These are phyloP conservation scores for Champsocephalus esox DNA, from an alignment of 2,797 vertebrate species.

Conservation along the genomic window DNA sequence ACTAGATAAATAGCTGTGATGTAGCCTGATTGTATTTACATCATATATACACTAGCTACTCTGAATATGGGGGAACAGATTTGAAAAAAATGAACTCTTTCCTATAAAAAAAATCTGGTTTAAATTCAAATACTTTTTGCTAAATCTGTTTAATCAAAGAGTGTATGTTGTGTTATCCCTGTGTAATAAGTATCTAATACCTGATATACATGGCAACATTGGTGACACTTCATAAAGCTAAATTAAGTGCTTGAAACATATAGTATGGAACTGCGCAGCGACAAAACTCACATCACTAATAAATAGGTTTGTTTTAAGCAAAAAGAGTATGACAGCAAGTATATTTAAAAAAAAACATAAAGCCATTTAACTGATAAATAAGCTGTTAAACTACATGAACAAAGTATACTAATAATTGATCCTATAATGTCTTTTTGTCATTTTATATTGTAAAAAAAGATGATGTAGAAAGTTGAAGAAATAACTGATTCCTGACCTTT, in stretches of 20 bases:
- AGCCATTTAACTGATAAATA: not conserved
- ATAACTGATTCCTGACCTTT: not conserved
- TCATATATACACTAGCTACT: conserved; percentile 62
- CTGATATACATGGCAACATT: conserved; percentile 72
- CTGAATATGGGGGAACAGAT: conserved; percentile 43
- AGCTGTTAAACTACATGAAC: not conserved
- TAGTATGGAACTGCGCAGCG: conserved; percentile 27
- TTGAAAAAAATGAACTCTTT: conserved; percentile 43
- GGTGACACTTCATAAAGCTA: conserved; percentile 37
- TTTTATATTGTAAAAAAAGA: not conserved
- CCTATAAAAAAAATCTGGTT: conserved; percentile 35
- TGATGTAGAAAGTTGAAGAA: conserved; percentile 5
- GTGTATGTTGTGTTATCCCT: conserved; percentile 63
- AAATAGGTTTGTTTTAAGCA: conserved; percentile 47
- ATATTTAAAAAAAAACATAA: no score
- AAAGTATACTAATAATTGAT: not conserved
- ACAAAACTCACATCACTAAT: conserved; percentile 28
- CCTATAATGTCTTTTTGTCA: not conserved
- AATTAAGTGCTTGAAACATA: conserved; percentile 45
- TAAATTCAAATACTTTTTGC: conserved; percentile 51
- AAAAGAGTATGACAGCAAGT: conserved; percentile 82
- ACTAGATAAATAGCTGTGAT: conserved; percentile 70
- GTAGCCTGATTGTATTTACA: conserved; percentile 65
- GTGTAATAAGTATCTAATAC: conserved; percentile 68
- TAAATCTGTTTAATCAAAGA: conserved; percentile 44